Evolutionary conservation across 2,797 vertebrate genomes (phyloP).

Genomic region (Atherinosoma microstoma): DNA sequence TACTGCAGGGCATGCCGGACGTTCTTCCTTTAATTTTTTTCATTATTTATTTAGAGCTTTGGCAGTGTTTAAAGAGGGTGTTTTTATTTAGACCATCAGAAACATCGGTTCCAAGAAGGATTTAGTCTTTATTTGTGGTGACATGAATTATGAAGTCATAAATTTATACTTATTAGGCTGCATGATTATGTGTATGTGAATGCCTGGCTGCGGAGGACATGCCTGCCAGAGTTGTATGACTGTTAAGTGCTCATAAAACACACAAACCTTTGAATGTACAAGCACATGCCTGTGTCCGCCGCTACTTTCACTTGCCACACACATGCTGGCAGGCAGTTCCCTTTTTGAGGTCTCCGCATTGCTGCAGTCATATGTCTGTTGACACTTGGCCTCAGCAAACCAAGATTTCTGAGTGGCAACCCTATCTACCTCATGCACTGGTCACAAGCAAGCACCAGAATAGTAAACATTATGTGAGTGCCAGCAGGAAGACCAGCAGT

Average conservation of each 20-base stretch:
- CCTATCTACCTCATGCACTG: conserved; percentile 86
- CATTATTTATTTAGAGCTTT: neutral
- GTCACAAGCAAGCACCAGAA: conserved; percentile 88
- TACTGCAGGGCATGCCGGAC: conserved; percentile 26
- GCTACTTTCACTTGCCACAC: conserved; percentile 47
- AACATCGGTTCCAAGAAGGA: conserved; percentile 12
- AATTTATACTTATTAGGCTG: conserved; percentile 14
- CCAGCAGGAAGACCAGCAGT: conserved; percentile 77
- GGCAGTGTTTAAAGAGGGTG: neutral
- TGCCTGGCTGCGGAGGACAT: neutral
- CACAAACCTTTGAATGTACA: conserved; percentile 4
- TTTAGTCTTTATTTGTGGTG: conserved; percentile 18
- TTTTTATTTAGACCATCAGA: conserved; percentile 20
- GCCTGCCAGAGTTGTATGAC: conserved; percentile 13
- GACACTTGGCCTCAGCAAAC: conserved; percentile 85
- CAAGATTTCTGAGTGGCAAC: conserved; percentile 83
- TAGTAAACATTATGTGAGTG: conserved; percentile 89
- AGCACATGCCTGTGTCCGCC: conserved; percentile 27
- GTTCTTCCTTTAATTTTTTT: neutral
- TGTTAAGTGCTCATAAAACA: conserved; percentile 27
- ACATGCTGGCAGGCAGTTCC: conserved; percentile 37
- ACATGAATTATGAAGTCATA: conserved; percentile 27
- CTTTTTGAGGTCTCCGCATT: conserved; percentile 77
- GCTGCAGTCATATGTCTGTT: conserved; percentile 89
- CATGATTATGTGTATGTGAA: neutral